Conservation (phyloP, 2,797 vertebrate species). For the Phalloptychus januarius region DNA sequence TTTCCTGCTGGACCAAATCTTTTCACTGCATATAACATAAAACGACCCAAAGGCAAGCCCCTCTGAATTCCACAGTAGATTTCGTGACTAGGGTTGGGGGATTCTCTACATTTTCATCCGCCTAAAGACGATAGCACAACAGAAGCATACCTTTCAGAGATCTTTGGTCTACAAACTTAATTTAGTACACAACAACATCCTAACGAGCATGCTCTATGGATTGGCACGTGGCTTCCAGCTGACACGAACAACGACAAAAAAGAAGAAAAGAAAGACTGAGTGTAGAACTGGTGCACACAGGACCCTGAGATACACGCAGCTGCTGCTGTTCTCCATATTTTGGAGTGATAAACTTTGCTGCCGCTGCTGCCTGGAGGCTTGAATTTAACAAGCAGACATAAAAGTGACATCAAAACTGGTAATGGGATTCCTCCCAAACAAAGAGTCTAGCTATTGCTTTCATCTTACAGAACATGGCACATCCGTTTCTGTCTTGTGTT, state of each 20-base stretch:
- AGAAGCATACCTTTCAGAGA: background rate
- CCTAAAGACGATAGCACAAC: background rate
- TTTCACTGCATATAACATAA: background rate
- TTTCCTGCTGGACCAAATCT: background rate
- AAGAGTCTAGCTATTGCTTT: background rate
- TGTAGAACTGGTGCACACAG: background rate
- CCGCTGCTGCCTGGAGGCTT: constrained; percentile 4
- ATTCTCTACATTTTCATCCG: background rate
- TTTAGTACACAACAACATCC: background rate
- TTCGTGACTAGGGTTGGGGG: background rate
- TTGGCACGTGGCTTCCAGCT: background rate
- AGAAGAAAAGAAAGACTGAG: background rate
- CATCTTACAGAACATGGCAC: constrained; percentile 5
- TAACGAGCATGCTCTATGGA: background rate
- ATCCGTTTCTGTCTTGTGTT: background rate
- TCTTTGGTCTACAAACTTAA: background rate
- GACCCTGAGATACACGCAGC: background rate
- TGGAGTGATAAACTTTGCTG: background rate
- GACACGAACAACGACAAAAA: background rate
- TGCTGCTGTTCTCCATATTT: background rate
- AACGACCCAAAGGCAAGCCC: background rate
- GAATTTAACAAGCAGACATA: constrained; percentile 2
- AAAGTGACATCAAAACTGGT: constrained; percentile 19
- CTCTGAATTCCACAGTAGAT: background rate
- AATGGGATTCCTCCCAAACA: background rate